These are phyloP conservation scores for Chlorops oryzae DNA, from an alignment of 1,140 invertebrate genomes.

Conservation along the genomic window DNA sequence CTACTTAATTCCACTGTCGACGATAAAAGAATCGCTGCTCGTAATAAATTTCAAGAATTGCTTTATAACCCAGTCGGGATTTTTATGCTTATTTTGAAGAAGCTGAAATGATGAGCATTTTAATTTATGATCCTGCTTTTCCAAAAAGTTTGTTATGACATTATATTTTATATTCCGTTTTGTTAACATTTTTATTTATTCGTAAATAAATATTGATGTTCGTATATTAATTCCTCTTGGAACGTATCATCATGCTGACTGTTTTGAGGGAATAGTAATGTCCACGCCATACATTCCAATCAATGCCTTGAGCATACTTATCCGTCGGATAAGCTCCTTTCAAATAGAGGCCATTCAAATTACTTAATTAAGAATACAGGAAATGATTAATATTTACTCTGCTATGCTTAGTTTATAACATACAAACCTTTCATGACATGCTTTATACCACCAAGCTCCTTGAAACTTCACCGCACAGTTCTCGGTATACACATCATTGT, in stretches of 20 bases:
- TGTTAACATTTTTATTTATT: too few relatives aligned
- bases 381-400: not conserved
- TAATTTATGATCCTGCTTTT: too few relatives aligned
- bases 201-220: not conserved
- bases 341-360: conserved; percentile 52
- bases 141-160: too few relatives aligned
- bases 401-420: not conserved
- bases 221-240: not conserved
- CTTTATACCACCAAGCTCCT: conserved; percentile 59
- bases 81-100: too few relatives aligned
- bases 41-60: too few relatives aligned
- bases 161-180: too few relatives aligned
- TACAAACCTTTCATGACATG: conserved; percentile 16
- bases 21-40: too few relatives aligned
- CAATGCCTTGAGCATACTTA: not conserved
- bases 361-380: conserved; percentile 28
- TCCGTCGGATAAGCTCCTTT: conserved; percentile 43
- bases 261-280: not conserved
- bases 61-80: too few relatives aligned
- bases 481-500: conserved; percentile 60
- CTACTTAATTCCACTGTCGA: too few relatives aligned
- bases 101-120: too few relatives aligned
- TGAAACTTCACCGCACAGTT: conserved; percentile 58
- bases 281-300: not conserved
- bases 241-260: not conserved